Evolutionary conservation across 2,113 vertebrate species (phyloP).

Genomic region (Aleadryas rufinucha): DNA sequence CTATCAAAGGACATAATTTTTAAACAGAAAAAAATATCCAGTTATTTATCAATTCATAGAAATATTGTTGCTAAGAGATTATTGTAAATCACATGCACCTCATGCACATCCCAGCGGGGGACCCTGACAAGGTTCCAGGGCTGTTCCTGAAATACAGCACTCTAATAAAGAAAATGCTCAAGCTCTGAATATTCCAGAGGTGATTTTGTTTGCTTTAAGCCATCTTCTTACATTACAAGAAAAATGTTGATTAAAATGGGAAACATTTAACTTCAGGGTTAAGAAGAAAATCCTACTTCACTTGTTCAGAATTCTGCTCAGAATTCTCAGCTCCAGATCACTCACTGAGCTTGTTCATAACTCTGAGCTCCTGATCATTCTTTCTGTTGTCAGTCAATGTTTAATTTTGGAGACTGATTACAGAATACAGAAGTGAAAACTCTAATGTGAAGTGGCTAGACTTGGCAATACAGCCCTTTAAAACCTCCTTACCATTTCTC

Average conservation of each 20-base stretch:
- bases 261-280: neutral
- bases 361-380: neutral
- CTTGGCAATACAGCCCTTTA: neutral
- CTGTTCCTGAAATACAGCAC: neutral
- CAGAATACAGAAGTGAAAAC: neutral
- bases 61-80: conserved; percentile 2
- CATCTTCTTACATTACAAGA: neutral
- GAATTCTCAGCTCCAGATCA: neutral
- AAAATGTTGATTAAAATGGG: neutral
- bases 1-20: neutral
- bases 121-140: neutral
- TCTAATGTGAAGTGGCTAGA: neutral
- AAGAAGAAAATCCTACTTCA: neutral
- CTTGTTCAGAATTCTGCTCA: neutral
- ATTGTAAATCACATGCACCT: neutral
- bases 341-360: neutral
- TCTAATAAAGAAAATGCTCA: conserved; percentile 18
- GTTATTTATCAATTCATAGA: neutral
- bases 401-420: neutral
- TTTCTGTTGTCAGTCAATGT: neutral
- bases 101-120: neutral
- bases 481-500: neutral
- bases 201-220: neutral
- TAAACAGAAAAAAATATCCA: neutral
- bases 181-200: neutral